Evolutionary conservation across 2,797 vertebrate genomes (phyloP).

Genomic region (Sebastes diaconus): DNA sequence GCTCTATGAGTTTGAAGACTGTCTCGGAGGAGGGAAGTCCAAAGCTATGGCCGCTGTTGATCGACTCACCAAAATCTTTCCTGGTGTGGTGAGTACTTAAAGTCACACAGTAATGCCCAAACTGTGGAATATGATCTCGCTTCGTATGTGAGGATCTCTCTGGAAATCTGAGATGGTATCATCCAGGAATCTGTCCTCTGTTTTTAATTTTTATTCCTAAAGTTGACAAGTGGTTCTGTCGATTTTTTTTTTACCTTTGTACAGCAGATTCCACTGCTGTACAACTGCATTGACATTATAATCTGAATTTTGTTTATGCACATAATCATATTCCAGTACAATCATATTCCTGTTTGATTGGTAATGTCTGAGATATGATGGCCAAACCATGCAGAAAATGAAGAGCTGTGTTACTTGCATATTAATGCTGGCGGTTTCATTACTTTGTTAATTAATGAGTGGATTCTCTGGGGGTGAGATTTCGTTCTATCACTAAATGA

Average conservation of each 20-base stretch:
- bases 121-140: neutral
- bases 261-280: neutral
- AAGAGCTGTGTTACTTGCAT: slow-evolving; percentile 35
- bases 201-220: neutral
- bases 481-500: slow-evolving; percentile 35
- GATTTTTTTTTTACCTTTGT: neutral
- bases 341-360: slow-evolving; percentile 29
- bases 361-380: slow-evolving; percentile 23
- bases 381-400: slow-evolving; percentile 44
- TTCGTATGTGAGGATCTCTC: neutral
- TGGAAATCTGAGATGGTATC: neutral
- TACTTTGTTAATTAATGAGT: slow-evolving; percentile 43
- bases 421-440: slow-evolving; percentile 50
- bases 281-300: neutral
- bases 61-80: slow-evolving; percentile 94
- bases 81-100: slow-evolving; percentile 89
- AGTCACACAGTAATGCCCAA: neutral
- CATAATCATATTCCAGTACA: slow-evolving; percentile 21
- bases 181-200: neutral
- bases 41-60: slow-evolving; percentile 94
- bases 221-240: neutral
- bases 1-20: slow-evolving; percentile 97
- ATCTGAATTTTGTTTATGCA: neutral
- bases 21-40: slow-evolving; percentile 89
- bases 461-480: slow-evolving; percentile 12